Base-by-base conservation (phyloP, 2,113 vertebrate genomes). In the Spea multiplicata region DNA sequence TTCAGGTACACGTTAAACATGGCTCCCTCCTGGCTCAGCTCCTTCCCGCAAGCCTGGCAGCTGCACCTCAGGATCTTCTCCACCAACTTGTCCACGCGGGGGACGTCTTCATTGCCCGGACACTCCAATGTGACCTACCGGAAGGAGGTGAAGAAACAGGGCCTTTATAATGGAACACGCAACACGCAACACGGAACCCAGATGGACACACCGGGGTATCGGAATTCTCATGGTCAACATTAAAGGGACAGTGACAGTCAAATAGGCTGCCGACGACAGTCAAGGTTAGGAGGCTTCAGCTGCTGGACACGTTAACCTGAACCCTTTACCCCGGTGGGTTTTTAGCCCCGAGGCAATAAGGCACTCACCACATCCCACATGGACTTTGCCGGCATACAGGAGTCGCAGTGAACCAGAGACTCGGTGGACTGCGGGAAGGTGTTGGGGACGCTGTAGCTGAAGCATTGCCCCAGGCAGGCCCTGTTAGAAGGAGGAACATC, bases 361-460 rank as follows among this genome's bases (percentile, higher is more conserved):
- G 0, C 84, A 96, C 97, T 98, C 91, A 99, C 97, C 50, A 99
- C 95, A 88, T 99, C 96, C 97, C 97, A 99, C 93, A 96, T 93
- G 49, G 95, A 95, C 91, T 96, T 94, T 44, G 96, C 95, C 0
- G 97, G 97, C 96, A 94, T 98, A 87, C 97, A 99, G 88, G 97
- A 99, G 88, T 99, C 97, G 0, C 97, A 99, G 92, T 99, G 97
- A 17, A 98, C 94, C 91, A 99, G 91, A 71, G 97, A 98, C 91
- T 99, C 96, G 0, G 97, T 99, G 7, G 97, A 99, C 91, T 98
- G 97, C 1, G 97, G 97, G 85, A 99, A 98, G 6, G 97, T 99
- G 91, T 99, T 99, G 86, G 97, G 97, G 52, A 99, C 97, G 0
- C 97, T 99, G 94, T 99, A 99, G 86, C 97, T 99, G 93, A 99